These are phyloP conservation scores for Sylvia atricapilla DNA, from an alignment of 2,113 vertebrate genomes.

Conservation along the genomic window DNA sequence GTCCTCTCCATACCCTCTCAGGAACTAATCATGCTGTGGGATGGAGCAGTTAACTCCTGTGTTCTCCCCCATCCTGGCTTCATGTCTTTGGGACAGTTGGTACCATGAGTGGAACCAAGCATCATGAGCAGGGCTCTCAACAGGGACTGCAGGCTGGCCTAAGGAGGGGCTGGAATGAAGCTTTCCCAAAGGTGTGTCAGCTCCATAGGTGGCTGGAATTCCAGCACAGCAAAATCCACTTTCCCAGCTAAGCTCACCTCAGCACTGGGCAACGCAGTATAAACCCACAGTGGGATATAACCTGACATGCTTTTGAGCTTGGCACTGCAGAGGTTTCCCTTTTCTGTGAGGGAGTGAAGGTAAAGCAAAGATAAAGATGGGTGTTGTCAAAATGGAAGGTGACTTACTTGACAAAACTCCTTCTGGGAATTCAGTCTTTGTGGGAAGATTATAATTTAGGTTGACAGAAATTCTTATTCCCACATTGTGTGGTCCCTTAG, in stretches of 20 bases:
- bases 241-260: neutral
- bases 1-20: neutral
- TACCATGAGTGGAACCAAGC: neutral
- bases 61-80: neutral
- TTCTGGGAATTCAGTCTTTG: neutral
- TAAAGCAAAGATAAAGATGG: neutral
- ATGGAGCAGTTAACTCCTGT: neutral
- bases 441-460: neutral
- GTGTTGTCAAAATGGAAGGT: neutral
- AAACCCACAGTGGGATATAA: neutral
- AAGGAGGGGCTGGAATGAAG: neutral
- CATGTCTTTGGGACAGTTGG: neutral
- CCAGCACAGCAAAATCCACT: neutral
- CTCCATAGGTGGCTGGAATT: neutral
- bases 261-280: neutral
- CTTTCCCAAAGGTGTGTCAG: neutral
- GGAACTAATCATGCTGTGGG: neutral
- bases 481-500: too few relatives aligned
- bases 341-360: neutral
- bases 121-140: accelerated
- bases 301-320: accelerated
- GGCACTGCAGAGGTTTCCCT: neutral
- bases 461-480: neutral
- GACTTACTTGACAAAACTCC: neutral
- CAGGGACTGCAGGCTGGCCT: neutral